A percentile compares a stretch with the other conserved stretches of the same genome.
Conservation (phyloP, 2,113 vertebrate genomes). For the Vulpes vulpes region DNA sequence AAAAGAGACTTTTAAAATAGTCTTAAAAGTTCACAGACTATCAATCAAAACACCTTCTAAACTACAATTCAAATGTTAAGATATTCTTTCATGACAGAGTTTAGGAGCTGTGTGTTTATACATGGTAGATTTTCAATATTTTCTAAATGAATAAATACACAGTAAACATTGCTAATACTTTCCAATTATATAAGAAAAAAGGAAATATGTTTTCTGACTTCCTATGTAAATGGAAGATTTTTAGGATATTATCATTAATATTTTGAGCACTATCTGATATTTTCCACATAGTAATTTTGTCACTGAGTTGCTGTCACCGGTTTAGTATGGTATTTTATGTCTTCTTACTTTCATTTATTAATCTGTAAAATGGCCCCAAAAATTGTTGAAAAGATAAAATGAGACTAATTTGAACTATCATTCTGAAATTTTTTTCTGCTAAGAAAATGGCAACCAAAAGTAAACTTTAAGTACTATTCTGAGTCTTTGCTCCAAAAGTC, state of each 20-base stretch:
- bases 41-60: not conserved
- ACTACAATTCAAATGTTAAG: not conserved
- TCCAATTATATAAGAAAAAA: not conserved
- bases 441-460: not conserved
- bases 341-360: not conserved
- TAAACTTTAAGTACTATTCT: not conserved
- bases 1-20: constrained; percentile 24
- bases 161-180: not conserved
- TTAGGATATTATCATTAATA: not conserved
- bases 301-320: not conserved
- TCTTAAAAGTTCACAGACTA: not conserved
- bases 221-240: not conserved
- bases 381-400: constrained; percentile 1
- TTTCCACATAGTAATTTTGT: constrained; percentile 12
- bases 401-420: not conserved
- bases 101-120: not conserved
- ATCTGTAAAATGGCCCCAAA: not conserved
- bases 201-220: not conserved
- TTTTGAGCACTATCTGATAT: not conserved
- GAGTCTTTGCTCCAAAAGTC: not conserved
- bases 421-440: constrained; percentile 13
- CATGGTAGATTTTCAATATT: not conserved
- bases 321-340: not conserved
- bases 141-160: not conserved
- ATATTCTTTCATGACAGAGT: not conserved